Base-by-base conservation (phyloP, 1,140 invertebrate genomes). In the Chironomus tepperi region DNA sequence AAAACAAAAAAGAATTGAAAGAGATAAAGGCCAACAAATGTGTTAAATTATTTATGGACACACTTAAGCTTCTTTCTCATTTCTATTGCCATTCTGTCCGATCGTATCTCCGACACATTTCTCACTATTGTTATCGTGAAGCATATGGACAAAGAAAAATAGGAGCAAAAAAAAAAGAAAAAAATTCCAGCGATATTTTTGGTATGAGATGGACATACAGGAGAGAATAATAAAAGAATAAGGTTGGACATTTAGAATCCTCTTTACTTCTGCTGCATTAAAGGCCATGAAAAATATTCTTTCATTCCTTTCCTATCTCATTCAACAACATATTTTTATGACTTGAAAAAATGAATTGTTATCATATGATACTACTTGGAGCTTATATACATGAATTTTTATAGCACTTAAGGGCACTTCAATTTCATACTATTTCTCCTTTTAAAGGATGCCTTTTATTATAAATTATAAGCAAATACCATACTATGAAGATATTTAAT, bases 31-130 rank as follows among this genome's bases (percentile, higher is more conserved):
- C 47, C 47, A 57, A 57, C 47, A 57, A 57, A 57, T 57, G 47
- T 57, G 47, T 57, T 57, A n/a, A 57, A 57, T 57, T 57, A 57
- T 57, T 57, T 57, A 57, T 57, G 47, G 47, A 57, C 47, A 57
- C 47, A 57, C 47, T 57, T 57, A 57, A 57, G 47, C 47, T 57
- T 57, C 47, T 57, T 57, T 57, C 24, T 34, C 24, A 34, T 34
- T 34, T 34, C 24, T 34, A 34, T 34, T 34, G 24, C 24, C 24
- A 34, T 34, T 34, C 24, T 34, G 24, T 34, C 24, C 24, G 24
- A 34, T 34, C 24, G 24, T 34, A 34, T 34, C 24, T 34, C 24
- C 24, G 24, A 34, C 24, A 34, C 24, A 34, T 34, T 34, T 34
- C 24, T 34, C 24, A 34, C 24, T 34, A 34, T 34, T 34, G 24